Base-by-base conservation (phyloP, 2,888 invertebrate genomes). In the Nephrocerus scutellatus region DNA sequence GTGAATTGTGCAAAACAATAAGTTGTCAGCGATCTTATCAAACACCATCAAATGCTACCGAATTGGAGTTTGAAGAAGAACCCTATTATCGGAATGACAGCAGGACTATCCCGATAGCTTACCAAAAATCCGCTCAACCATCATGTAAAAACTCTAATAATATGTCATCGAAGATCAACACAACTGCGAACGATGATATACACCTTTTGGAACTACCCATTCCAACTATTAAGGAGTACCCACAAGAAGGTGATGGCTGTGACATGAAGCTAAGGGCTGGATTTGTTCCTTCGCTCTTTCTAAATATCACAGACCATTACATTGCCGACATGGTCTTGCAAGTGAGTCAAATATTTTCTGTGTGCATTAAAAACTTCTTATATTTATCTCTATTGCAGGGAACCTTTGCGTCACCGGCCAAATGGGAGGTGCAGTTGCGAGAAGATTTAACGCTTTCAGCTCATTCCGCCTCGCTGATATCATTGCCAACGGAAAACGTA, bases 31-130 rank as follows among this genome's bases (percentile, higher is more conserved):
- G 76, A 19, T 71, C 75, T 47, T 66, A 84, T 26, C 83, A 84
- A 57, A 84, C 84, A 0, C 84, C 84, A 0, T 83, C 83, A 0
- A 84, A 84, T 60, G 84, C 84, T 21, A 82, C 84, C 0, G 84
- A 84, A 57, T 74, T 84, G 66, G 75, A 75, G 52, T 74, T 72
- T 44, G 74, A 74, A 46, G 65, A 72, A 30, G 66, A 67, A 38
- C 36, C 43, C 41, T 8, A 34, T 36, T 21, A 39, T 24, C 34
- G 49, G 18, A 46, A 49, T 24, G 30, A 13, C 30, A 29, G 39
- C 39, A 32, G 38, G 36, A 39, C 15, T 19, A 23, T 13, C 9
- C 20, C 32, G 9, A 24, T 15, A 14, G 12, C 22, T 3, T 31
- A n/a, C n/a, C n/a, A n/a, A n/a, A n/a, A n/a, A n/a, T n/a, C n/a